Percentiles rank a stretch among this genome's conserved stretches.
These are phyloP conservation scores for Plutomurus gul DNA, from an alignment of 1,140 invertebrate genomes.

Conservation along the genomic window DNA sequence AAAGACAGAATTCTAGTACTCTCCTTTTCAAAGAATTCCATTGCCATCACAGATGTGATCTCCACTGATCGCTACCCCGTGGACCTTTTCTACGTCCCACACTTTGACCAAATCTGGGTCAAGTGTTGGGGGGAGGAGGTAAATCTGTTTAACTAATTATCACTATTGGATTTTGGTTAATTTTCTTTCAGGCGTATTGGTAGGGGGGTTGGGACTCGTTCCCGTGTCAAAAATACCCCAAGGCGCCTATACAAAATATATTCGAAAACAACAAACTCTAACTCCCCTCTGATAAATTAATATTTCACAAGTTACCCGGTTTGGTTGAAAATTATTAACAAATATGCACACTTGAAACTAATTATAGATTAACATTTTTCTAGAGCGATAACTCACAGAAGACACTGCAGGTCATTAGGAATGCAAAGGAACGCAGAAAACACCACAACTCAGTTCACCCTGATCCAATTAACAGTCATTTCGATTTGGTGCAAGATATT, in stretches of 20 bases:
- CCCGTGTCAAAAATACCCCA: too few relatives aligned
- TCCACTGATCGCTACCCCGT: slow-evolving; percentile 76
- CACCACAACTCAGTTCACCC: slow-evolving; percentile 79
- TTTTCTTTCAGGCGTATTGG: too few relatives aligned
- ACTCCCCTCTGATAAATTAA: too few relatives aligned
- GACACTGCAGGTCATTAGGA: slow-evolving; percentile 76
- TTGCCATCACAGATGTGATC: slow-evolving; percentile 74
- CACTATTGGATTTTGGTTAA: too few relatives aligned
- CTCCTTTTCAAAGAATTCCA: slow-evolving; percentile 66
- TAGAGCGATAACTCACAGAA: slow-evolving; percentile 67
- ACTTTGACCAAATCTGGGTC: slow-evolving; percentile 79
- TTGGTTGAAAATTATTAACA: too few relatives aligned
- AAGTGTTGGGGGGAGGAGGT: slow-evolving; percentile 73
- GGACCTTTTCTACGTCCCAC: slow-evolving; percentile 71
- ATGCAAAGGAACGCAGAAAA: slow-evolving; percentile 74
- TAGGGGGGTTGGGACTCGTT: too few relatives aligned
- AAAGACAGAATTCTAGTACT: slow-evolving; percentile 75
- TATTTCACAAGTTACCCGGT: too few relatives aligned
- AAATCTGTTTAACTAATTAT: too few relatives aligned
- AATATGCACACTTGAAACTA: too few relatives aligned
- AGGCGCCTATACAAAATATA: too few relatives aligned
- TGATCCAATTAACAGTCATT: slow-evolving; percentile 78
- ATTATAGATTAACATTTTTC: too few relatives aligned
- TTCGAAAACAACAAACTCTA: too few relatives aligned
- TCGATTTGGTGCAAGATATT: slow-evolving; percentile 73